Evolutionary conservation across 1,140 invertebrate species (phyloP).

Genomic region (Camponotus floridanus): DNA sequence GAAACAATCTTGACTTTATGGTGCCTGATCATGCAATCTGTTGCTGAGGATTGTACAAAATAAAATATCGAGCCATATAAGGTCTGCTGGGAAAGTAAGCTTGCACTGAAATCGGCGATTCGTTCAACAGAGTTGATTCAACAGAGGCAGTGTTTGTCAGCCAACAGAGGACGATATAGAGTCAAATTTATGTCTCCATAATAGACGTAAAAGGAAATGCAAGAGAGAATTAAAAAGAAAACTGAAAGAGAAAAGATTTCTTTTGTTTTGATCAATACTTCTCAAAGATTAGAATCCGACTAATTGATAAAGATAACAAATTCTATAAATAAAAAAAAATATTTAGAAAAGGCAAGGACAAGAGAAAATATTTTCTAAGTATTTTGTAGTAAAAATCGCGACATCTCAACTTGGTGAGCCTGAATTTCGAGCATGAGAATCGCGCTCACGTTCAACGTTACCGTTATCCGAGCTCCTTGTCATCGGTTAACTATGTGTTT

Average conservation of each 20-base stretch:
- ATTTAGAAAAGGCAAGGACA: not conserved
- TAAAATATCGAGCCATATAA: slow-evolving; percentile 74
- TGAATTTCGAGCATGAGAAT: slow-evolving; percentile 56
- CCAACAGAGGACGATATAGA: slow-evolving; percentile 44
- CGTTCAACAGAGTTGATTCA: slow-evolving; percentile 57
- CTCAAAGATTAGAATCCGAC: not conserved
- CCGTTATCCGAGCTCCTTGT: slow-evolving; percentile 64
- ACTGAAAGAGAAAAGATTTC: not conserved
- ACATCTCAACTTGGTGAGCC: slow-evolving; percentile 41
- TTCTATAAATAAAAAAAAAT: not conserved
- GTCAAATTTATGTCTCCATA: slow-evolving; percentile 71
- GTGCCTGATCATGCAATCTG: slow-evolving; percentile 61
- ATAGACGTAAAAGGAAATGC: slow-evolving; percentile 12
- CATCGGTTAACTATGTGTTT: slow-evolving; percentile 15
- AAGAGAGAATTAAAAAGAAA: slow-evolving; percentile 26
- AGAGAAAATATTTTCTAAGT: not conserved
- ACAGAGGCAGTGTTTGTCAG: slow-evolving; percentile 63
- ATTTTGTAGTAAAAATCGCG: not conserved
- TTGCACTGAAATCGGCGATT: slow-evolving; percentile 31
- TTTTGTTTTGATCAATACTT: not conserved
- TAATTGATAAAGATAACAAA: not conserved
- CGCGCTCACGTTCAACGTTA: slow-evolving; percentile 72
- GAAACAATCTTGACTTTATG: slow-evolving; percentile 52
- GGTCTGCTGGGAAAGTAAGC: slow-evolving; percentile 70
- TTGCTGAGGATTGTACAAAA: slow-evolving; percentile 66